Conservation (phyloP, 2,888 invertebrate genomes). For the Nyleta sp. region DNA sequence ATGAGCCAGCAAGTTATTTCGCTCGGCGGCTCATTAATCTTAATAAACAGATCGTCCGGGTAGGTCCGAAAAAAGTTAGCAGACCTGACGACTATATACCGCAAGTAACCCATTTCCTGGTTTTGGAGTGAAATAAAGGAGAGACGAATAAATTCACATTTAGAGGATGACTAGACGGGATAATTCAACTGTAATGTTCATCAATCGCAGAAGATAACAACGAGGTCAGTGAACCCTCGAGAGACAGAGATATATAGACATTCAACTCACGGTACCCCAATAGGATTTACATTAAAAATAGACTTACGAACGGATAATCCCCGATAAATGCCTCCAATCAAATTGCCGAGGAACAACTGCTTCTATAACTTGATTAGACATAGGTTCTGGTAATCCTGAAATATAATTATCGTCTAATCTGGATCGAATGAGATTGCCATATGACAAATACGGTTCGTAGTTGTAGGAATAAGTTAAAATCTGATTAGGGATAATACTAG, state of each 20-base stretch:
- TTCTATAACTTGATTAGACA: constrained; percentile 15
- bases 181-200: constrained; percentile 22
- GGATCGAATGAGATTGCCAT: too few species aligned
- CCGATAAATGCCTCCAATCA: neutral
- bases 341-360: constrained; percentile 3
- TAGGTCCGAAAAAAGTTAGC: constrained; percentile 24
- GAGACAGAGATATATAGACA: neutral
- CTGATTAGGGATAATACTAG: too few species aligned
- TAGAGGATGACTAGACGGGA: constrained; percentile 26
- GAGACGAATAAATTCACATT: constrained; percentile 35
- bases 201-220: constrained; percentile 23
- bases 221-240: neutral
- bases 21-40: constrained; percentile 42
- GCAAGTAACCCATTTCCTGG: constrained; percentile 21
- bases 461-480: too few species aligned
- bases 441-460: too few species aligned
- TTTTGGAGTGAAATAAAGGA: constrained; percentile 13
- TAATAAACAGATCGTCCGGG: constrained; percentile 40
- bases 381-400: constrained; percentile 12
- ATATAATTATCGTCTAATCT: constrained; percentile 20
- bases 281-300: constrained; percentile 20
- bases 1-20: constrained; percentile 43
- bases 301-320: constrained; percentile 18
- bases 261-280: neutral
- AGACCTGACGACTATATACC: constrained; percentile 29